Conservation (phyloP, 1,140 invertebrate genomes). For the Heliconius hewitsoni region DNA sequence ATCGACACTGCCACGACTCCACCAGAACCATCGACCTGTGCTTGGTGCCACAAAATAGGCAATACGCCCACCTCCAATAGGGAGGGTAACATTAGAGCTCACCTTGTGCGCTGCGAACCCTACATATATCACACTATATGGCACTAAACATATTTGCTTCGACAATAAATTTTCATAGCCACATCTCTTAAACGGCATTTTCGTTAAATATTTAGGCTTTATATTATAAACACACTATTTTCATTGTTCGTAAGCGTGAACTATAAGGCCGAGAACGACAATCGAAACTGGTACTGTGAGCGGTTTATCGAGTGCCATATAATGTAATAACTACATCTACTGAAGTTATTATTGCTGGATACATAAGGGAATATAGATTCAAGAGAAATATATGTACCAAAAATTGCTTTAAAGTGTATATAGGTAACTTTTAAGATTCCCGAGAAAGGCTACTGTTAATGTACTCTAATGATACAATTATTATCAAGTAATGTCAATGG, state of each 20-base stretch:
- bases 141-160: constrained; percentile 46
- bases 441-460: constrained; percentile 80
- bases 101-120: constrained; percentile 80
- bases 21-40: constrained; percentile 73
- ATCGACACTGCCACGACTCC: constrained; percentile 44
- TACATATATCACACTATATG: constrained; percentile 67
- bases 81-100: constrained; percentile 80
- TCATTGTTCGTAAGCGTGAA: neutral
- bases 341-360: constrained; percentile 81
- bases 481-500: constrained; percentile 81
- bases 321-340: constrained; percentile 76
- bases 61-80: constrained; percentile 81
- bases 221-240: constrained; percentile 6
- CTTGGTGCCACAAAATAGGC: constrained; percentile 79
- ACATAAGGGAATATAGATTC: constrained; percentile 80
- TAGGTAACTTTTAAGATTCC: constrained; percentile 81
- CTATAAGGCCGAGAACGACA: constrained; percentile 12
- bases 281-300: constrained; percentile 24
- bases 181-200: neutral
- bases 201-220: constrained; percentile 12
- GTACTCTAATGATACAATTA: constrained; percentile 81
- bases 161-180: constrained; percentile 16
- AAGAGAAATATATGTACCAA: constrained; percentile 80
- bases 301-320: constrained; percentile 52
- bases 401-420: constrained; percentile 79